Conservation (phyloP, 2,797 vertebrate species). For the Cuculus canorus region DNA sequence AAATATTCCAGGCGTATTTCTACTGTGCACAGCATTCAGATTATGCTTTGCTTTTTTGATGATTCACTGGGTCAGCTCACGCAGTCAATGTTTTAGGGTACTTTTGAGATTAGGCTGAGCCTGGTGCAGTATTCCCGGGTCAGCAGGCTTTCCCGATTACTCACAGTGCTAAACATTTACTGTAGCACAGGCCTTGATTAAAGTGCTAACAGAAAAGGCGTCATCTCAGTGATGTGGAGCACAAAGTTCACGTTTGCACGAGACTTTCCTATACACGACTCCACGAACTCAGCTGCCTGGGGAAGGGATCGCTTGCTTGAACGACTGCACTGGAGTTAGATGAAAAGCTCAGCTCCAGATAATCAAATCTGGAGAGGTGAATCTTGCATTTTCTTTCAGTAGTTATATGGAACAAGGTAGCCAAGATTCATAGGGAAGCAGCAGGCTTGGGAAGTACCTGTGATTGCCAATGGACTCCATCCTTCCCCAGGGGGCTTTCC, state of each 20-base stretch:
- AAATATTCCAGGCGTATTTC: neutral
- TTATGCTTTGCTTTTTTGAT: neutral
- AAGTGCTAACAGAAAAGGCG: neutral
- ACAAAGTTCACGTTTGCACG: neutral
- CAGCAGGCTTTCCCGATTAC: conserved; percentile 37
- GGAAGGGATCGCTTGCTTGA: neutral
- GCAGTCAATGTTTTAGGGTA: neutral
- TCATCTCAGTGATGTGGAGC: neutral
- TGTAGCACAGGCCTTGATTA: conserved; percentile 15
- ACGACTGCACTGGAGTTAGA: neutral
- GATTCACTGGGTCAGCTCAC: conserved; percentile 17
- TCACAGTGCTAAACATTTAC: neutral
- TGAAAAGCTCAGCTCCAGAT: neutral
- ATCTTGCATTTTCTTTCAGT: neutral
- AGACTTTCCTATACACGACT: neutral
- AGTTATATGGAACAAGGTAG: neutral
- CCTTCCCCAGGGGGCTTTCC: neutral
- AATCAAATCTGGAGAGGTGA: neutral
- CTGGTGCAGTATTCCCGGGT: neutral
- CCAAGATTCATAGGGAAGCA: neutral
- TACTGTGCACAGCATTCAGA: neutral
- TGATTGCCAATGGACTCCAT: neutral
- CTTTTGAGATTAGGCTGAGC: conserved; percentile 27
- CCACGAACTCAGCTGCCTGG: neutral
- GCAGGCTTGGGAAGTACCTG: neutral